phyloP scores from a whole-genome alignment of 2,888 invertebrate species.

The Phragmatobia fuliginosa region DNA sequence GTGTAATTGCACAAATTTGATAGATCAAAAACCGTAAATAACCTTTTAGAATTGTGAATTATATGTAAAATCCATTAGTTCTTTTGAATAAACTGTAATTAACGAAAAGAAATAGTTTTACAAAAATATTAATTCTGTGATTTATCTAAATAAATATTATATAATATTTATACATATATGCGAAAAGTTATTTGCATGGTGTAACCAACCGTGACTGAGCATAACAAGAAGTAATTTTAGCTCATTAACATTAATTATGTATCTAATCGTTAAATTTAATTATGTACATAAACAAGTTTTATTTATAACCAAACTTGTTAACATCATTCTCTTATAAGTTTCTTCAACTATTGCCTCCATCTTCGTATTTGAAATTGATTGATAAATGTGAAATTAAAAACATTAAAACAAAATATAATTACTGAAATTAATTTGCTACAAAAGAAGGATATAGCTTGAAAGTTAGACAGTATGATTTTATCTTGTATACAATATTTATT shows the following conservation, averaged over 20 bases:
- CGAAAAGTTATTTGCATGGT: constrained; percentile 34
- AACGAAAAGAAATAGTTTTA: not conserved
- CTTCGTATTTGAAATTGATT: not conserved
- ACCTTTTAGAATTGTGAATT: not conserved
- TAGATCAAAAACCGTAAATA: not conserved
- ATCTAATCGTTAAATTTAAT: not conserved
- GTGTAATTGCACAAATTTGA: not conserved
- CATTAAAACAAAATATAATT: too few species aligned
- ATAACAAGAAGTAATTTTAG: not conserved
- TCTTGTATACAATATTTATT: not conserved
- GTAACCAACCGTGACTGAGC: not conserved
- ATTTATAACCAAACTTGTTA: not conserved
- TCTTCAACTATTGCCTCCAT: not conserved
- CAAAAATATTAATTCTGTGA: constrained; percentile 23
- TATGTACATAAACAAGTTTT: not conserved
- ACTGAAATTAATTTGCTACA: not conserved
- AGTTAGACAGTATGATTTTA: not conserved
- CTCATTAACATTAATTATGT: constrained; percentile 4
- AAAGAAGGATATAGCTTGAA: not conserved
- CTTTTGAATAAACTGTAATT: constrained; percentile 5
- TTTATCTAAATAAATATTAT: constrained; percentile 33
- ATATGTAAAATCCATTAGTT: not conserved
- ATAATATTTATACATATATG: too few species aligned
- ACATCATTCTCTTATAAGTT: not conserved
- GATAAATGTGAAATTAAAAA: not conserved